A percentile compares a stretch with the other conserved stretches of the same genome.
These are phyloP conservation scores for Lytechinus pictus DNA, from an alignment of 35 echinoderm and acorn worm genomes.

Conservation along the genomic window DNA sequence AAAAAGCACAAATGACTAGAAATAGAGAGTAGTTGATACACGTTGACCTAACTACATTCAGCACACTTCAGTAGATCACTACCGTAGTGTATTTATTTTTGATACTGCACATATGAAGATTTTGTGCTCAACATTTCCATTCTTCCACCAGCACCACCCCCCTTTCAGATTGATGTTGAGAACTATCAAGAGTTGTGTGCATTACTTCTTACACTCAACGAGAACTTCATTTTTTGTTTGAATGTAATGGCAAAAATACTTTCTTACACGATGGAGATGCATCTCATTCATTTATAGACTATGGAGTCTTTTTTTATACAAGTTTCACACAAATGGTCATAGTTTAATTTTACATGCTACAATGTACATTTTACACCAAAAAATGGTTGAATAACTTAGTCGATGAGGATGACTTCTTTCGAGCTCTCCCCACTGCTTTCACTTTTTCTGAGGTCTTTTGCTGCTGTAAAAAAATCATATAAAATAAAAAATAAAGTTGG, in stretches of 20 bases:
- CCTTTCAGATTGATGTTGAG: neutral
- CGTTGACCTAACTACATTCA: neutral
- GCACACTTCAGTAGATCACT: neutral
- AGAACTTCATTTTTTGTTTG: neutral
- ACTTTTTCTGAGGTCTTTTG: slow-evolving; percentile 6
- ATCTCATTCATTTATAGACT: neutral
- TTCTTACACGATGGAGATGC: neutral
- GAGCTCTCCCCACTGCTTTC: slow-evolving; percentile 22
- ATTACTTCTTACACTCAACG: neutral
- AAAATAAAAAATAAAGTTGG: neutral
- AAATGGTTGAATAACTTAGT: neutral
- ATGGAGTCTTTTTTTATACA: neutral
- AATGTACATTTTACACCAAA: neutral
- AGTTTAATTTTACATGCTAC: neutral
- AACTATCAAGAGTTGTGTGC: neutral
- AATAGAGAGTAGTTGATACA: neutral
- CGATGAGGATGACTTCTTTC: slow-evolving; percentile 44
- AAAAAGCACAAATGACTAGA: neutral
- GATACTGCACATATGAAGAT: neutral
- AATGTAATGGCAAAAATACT: neutral
- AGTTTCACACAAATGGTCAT: neutral
- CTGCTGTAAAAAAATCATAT: neutral
- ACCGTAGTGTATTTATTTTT: neutral
- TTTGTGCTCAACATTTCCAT: neutral
- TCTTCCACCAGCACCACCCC: neutral